Evolutionary conservation across 2,888 invertebrate genomes (phyloP), one percentile per base, ranked within the genome.

Genomic region (Pristionchus fissidentatus): DNA sequence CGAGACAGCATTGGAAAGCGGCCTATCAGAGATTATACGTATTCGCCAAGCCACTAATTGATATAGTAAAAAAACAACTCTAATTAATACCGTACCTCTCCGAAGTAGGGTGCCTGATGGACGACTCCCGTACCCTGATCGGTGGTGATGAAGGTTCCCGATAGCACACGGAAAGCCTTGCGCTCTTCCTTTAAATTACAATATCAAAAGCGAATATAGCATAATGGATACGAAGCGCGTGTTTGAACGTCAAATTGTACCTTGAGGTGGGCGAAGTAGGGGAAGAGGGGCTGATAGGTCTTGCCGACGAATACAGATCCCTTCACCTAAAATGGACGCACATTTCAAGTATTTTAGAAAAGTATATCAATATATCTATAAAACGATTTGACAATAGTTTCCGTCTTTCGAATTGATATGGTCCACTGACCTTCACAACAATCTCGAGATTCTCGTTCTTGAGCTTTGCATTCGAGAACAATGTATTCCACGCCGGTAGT

Each of bases 61-160:
- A 38, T 79, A 29, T 46, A 49, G 38, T 19, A 26, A 83, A 22
- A 38, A 38, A 66, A 29, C 19, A 73, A n/a, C 15, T 32, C 29
- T n/a, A 22, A 10, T 62, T 10, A 15, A 19, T 8, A 73, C 83
- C 81, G 43, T 66, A 93, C 94, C 93, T 94, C 99, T 90, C 99
- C 99, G 94, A 99, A 99, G 93, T 98, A 99, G 10, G 99, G 97
- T 1, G 99, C 97, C 93, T 98, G 97, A 93, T 99, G 99, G 35
- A 99, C 99, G 87, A 98, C 94, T 35, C 98, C 98, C 19, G 98
- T 98, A 94, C 99, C 99, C 86, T 96, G 96, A 90, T 98, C 98
- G 85, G 96, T 95, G 0, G 97, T 97, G 0, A 99, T 98, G 93
- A 99, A 99, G 10, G 94, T 94, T 93, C 98, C 98, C 83, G 95